A percentile compares a stretch with the other conserved stretches of the same genome.
Conservation (phyloP, 2,797 vertebrate genomes). For the Pygocentrus nattereri region DNA sequence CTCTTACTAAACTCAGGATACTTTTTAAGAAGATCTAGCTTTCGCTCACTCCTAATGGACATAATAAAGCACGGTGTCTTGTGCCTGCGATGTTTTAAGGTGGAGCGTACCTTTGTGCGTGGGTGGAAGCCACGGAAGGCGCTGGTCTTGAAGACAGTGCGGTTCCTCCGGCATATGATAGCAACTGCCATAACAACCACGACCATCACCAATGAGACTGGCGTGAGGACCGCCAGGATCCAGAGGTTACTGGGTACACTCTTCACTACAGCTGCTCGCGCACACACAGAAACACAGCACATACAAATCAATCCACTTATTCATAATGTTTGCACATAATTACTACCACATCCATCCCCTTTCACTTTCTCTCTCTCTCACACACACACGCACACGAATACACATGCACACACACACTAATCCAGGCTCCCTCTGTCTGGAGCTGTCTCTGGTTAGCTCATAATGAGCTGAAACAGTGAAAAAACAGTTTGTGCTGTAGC, state of each 20-base stretch:
- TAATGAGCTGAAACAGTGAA: constrained; percentile 51
- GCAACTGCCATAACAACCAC: constrained; percentile 94
- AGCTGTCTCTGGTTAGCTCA: constrained; percentile 50
- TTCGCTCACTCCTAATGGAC: neutral
- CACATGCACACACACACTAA: constrained; percentile 16
- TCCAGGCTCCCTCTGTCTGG: constrained; percentile 45
- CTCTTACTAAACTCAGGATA: neutral
- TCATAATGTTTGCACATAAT: constrained; percentile 27
- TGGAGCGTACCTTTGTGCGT: constrained; percentile 87
- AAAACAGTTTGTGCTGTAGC: constrained; percentile 49
- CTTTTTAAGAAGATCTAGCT: neutral
- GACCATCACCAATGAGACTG: constrained; percentile 89
- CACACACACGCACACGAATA: neutral
- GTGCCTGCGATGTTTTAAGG: too few relatives aligned
- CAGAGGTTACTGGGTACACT: constrained; percentile 93
- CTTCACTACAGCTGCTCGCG: constrained; percentile 89
- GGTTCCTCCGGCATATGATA: constrained; percentile 94
- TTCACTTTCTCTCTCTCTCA: neutral
- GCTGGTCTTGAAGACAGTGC: constrained; percentile 93
- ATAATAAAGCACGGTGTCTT: neutral
- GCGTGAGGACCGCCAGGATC: constrained; percentile 94
- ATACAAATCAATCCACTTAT: constrained; percentile 11
- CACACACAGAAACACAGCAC: constrained; percentile 4
- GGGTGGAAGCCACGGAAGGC: constrained; percentile 91
- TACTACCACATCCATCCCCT: constrained; percentile 17